Evolutionary conservation across 2,888 invertebrate genomes (phyloP).

Genomic region (Physocephala rufipes): DNA sequence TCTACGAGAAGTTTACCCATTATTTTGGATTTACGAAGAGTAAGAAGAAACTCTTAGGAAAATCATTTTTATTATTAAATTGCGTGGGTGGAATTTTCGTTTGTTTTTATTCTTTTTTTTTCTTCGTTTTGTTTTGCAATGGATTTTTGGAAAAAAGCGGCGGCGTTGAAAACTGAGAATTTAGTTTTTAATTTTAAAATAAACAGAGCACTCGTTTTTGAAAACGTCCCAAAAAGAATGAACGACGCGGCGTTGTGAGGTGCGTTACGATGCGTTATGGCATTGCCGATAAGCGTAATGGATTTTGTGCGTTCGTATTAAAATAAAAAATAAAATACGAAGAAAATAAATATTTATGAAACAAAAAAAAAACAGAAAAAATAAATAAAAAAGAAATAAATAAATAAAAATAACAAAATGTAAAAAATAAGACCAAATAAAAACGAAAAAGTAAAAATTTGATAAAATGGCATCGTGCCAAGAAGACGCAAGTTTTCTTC

Average conservation of each 20-base stretch:
- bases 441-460: not conserved
- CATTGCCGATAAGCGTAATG: not conserved
- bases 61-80: not conserved
- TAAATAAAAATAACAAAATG: not conserved
- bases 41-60: not conserved
- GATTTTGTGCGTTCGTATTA: too few species aligned
- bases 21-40: not conserved
- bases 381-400: not conserved
- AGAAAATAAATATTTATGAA: not conserved
- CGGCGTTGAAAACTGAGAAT: not conserved
- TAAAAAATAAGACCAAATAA: slow-evolving; percentile 9
- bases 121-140: not conserved
- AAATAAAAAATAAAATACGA: not conserved
- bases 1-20: too few species aligned
- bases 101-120: too few species aligned
- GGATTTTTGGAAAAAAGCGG: not conserved
- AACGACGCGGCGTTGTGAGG: not conserved
- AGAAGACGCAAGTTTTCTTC: slow-evolving; percentile 13
- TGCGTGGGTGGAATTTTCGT: slow-evolving; percentile 11
- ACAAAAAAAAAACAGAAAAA: slow-evolving; percentile 9
- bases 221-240: slow-evolving; percentile 27
- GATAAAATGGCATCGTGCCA: slow-evolving; percentile 24
- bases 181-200: slow-evolving; percentile 15
- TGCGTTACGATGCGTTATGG: too few species aligned
- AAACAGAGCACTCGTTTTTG: not conserved